These are phyloP conservation scores for Kuschelorhynchus macadamiae DNA, from an alignment of 2,888 invertebrate genomes.

Conservation along the genomic window DNA sequence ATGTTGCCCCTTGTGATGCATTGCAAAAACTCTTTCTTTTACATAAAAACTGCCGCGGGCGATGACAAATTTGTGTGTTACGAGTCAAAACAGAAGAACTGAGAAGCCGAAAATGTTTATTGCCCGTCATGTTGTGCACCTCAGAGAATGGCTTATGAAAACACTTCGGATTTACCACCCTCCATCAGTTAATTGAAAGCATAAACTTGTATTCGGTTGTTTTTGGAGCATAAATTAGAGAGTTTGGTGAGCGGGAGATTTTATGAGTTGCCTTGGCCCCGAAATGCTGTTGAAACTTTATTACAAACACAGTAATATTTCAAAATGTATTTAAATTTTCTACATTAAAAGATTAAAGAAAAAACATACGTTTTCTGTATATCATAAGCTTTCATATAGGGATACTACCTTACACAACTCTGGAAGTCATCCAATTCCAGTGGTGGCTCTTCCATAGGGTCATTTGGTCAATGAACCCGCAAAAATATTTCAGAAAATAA, in stretches of 20 bases:
- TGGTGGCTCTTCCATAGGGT: no score
- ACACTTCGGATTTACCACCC: conserved; percentile 39
- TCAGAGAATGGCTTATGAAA: conserved; percentile 34
- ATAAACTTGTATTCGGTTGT: conserved; percentile 37
- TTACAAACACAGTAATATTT: no score
- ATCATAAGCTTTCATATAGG: no score
- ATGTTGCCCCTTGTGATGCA: no score
- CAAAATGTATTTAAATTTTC: no score
- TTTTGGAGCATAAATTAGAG: conserved; percentile 21
- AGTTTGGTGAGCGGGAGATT: conserved; percentile 24
- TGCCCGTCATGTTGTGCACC: conserved; percentile 27
- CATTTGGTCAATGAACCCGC: no score
- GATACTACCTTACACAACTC: no score
- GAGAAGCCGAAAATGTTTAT: conserved; percentile 32
- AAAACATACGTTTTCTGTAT: no score
- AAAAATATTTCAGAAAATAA: no score
- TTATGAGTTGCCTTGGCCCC: conserved; percentile 12
- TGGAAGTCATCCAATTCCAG: no score
- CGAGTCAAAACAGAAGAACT: conserved; percentile 30
- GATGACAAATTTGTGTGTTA: conserved; percentile 36
- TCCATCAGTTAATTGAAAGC: conserved; percentile 39
- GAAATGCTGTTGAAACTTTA: no score
- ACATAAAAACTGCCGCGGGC: conserved; percentile 8
- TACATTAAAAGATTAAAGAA: no score
- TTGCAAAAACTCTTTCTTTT: conserved; percentile 8